These are phyloP conservation scores for Amorpha juglandis DNA, from an alignment of 2,888 invertebrate species.

Conservation along the genomic window DNA sequence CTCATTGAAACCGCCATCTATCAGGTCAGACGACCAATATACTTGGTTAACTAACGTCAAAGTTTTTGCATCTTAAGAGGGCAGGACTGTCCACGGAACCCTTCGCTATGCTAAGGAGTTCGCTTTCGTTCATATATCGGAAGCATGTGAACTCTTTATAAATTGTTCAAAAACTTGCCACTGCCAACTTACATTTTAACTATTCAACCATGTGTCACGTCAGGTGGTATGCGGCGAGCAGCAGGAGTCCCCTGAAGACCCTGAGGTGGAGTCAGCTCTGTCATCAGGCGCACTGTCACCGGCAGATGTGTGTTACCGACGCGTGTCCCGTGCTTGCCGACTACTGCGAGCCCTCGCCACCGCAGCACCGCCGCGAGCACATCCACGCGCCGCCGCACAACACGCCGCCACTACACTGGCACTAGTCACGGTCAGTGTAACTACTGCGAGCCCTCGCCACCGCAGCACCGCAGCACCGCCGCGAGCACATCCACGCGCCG, in stretches of 20 bases:
- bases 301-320: conserved; percentile 69
- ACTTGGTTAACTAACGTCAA: no score
- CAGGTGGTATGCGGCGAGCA: conserved; percentile 55
- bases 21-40: conserved; percentile 49
- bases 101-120: no score
- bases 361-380: conserved; percentile 37
- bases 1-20: conserved; percentile 60
- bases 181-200: no score
- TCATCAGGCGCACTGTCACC: conserved; percentile 62
- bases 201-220: neutral
- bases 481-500: conserved; percentile 36
- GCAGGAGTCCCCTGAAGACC: conserved; percentile 50
- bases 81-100: no score
- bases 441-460: conserved; percentile 54
- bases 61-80: no score
- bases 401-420: conserved; percentile 37
- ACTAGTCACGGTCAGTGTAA: conserved; percentile 43
- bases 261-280: conserved; percentile 54
- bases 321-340: conserved; percentile 57
- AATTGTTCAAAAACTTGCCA: no score
- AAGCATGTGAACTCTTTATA: no score
- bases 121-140: no score
- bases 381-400: conserved; percentile 35
- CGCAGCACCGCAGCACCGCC: conserved; percentile 30
- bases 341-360: conserved; percentile 55